phyloP scores from a whole-genome alignment of 2,113 vertebrate species.

The Sialia sialis region DNA sequence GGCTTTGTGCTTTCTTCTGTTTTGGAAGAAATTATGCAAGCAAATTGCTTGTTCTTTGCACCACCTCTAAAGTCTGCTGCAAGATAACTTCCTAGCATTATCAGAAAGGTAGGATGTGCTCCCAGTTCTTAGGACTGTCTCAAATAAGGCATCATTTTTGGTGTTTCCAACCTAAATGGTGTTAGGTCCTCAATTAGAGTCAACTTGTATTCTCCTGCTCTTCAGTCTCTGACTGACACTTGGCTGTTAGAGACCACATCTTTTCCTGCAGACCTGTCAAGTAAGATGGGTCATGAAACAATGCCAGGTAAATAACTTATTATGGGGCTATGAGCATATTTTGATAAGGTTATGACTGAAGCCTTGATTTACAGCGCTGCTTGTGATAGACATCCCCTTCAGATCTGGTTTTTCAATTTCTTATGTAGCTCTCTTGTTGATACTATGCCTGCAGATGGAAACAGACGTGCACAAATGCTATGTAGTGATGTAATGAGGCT shows the following conservation, averaged over 20 bases:
- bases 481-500: neutral
- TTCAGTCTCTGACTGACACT: neutral
- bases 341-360: neutral
- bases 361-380: neutral
- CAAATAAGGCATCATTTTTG: neutral
- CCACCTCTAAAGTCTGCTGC: neutral
- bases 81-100: neutral
- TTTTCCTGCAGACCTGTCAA: neutral
- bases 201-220: rapidly evolving
- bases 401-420: neutral
- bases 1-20: neutral
- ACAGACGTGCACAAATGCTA: neutral
- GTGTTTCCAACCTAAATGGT: neutral
- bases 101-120: neutral
- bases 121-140: neutral
- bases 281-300: neutral
- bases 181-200: neutral
- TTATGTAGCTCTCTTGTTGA: neutral
- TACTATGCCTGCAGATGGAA: neutral
- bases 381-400: neutral
- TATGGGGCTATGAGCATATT: neutral
- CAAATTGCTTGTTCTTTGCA: neutral
- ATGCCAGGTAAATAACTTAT: neutral
- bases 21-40: neutral
- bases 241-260: neutral